A percentile compares a stretch with the other conserved stretches of the same genome.
phyloP scores from a whole-genome alignment of 1,140 invertebrate genomes.

The Chymomyza costata region DNA sequence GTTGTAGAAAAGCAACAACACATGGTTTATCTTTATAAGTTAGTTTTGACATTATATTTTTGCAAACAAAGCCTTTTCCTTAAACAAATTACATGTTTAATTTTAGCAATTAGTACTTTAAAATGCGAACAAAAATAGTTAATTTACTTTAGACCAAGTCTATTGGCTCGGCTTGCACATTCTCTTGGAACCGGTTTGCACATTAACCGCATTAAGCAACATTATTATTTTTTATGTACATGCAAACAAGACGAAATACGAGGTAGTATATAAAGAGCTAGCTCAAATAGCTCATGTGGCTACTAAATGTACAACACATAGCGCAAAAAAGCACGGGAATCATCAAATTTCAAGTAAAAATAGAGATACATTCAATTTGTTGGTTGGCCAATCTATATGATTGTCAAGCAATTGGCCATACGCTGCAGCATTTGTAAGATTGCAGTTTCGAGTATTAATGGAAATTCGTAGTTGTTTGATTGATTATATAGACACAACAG shows the following conservation, averaged over 20 bases:
- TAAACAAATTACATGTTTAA: constrained; percentile 56
- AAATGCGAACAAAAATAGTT: constrained; percentile 43
- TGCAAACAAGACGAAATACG: constrained; percentile 5
- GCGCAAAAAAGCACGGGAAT: not conserved
- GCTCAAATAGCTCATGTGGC: not conserved
- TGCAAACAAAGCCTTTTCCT: constrained; percentile 32
- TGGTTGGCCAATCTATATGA: constrained; percentile 30
- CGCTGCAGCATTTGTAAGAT: constrained; percentile 32
- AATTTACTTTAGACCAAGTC: constrained; percentile 4
- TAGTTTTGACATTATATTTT: constrained; percentile 56
- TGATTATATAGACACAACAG: constrained; percentile 6
- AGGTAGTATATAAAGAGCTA: constrained; percentile 10
- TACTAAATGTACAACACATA: constrained; percentile 6
- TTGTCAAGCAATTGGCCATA: constrained; percentile 32
- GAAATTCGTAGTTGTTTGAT: constrained; percentile 43
- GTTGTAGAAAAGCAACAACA: no score
- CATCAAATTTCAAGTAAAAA: constrained; percentile 6
- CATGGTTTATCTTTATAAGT: constrained; percentile 11
- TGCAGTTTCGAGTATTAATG: constrained; percentile 38
- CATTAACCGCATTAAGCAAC: constrained; percentile 2
- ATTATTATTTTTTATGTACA: constrained; percentile 19
- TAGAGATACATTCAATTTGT: constrained; percentile 7
- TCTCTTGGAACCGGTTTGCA: constrained; percentile 24
- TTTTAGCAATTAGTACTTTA: constrained; percentile 42
- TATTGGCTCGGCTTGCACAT: constrained; percentile 6